phyloP scores from a whole-genome alignment of 2,888 invertebrate species.

The Metellina segmentata region DNA sequence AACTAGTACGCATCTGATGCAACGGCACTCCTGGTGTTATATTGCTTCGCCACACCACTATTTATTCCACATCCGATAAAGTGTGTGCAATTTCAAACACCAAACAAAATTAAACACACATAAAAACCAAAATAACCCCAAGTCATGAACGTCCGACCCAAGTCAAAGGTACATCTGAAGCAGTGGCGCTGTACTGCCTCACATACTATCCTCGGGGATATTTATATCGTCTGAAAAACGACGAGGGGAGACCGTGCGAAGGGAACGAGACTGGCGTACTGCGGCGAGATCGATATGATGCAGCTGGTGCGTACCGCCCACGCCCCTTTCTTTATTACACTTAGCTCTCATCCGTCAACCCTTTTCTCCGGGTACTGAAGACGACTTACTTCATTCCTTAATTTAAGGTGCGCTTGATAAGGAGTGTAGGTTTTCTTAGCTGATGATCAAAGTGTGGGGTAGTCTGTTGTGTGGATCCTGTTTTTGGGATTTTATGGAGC shows the following conservation, averaged over 20 bases:
- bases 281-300: slow-evolving; percentile 72
- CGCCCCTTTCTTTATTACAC: slow-evolving; percentile 61
- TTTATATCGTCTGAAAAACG: slow-evolving; percentile 34
- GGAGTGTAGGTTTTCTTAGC: too few relatives aligned
- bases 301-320: slow-evolving; percentile 54
- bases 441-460: neutral
- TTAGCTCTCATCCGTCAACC: slow-evolving; percentile 11
- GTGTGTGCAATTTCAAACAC: neutral
- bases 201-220: slow-evolving; percentile 5
- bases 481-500: too few relatives aligned
- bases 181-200: neutral
- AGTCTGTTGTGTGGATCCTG: neutral
- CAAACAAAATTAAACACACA: neutral
- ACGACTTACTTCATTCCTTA: neutral
- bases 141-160: neutral
- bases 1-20: too few relatives aligned
- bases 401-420: neutral
- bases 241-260: neutral
- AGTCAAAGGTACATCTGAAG: neutral
- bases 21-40: too few relatives aligned
- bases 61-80: neutral
- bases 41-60: neutral
- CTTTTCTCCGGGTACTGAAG: slow-evolving; percentile 4
- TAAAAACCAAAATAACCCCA: neutral
- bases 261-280: slow-evolving; percentile 69